These are phyloP conservation scores for Cisticola juncidis DNA, from an alignment of 2,113 vertebrate species.

Conservation along the genomic window DNA sequence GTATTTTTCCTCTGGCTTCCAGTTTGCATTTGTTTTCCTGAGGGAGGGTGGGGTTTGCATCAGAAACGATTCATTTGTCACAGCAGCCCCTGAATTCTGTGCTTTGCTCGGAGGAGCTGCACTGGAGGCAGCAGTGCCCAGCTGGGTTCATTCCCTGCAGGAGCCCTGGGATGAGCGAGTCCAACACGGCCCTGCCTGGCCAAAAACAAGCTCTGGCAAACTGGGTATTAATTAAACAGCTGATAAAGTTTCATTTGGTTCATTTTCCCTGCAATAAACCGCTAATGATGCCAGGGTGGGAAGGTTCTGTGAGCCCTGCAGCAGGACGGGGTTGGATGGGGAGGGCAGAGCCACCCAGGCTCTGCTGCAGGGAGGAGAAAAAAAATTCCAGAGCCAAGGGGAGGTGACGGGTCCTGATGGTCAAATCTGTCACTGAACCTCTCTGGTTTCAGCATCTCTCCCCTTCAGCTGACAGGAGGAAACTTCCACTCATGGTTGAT, in stretches of 20 bases:
- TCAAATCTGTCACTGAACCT: background rate
- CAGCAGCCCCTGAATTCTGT: background rate
- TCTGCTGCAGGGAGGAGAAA: background rate
- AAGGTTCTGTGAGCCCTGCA: background rate
- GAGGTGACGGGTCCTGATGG: background rate
- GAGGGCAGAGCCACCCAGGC: background rate
- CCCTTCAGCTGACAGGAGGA: too few species aligned
- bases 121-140: background rate
- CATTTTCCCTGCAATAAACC: constrained; percentile 39
- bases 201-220: background rate
- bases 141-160: background rate
- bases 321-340: background rate
- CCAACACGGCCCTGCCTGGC: background rate
- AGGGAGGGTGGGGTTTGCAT: background rate
- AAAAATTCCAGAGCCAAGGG: background rate
- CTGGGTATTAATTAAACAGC: constrained; percentile 58
- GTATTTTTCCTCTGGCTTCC: accelerated
- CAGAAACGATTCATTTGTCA: background rate
- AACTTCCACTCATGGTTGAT: background rate
- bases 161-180: background rate
- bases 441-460: background rate
- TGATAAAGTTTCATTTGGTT: constrained; percentile 68
- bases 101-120: background rate
- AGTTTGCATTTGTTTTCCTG: background rate
- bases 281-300: background rate